Percentiles rank a stretch among this genome's conserved stretches.
phyloP scores from a whole-genome alignment of 1,140 invertebrate genomes.

The Antheraea pernyi region DNA sequence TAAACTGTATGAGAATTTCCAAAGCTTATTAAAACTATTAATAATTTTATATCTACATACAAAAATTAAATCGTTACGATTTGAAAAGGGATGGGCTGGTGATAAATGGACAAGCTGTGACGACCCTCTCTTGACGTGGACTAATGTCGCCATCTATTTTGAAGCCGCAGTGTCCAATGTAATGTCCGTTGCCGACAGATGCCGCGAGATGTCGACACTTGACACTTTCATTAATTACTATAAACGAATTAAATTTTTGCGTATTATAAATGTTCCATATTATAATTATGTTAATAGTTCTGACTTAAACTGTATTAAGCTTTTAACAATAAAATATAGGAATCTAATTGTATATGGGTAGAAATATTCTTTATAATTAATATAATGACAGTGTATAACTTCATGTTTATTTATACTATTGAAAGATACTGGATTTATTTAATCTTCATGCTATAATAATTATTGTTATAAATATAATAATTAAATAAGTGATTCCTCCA shows the following conservation, averaged over 20 bases:
- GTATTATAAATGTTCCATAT: neutral
- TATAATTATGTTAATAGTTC: neutral
- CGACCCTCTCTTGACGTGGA: slow-evolving; percentile 54
- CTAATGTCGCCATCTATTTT: slow-evolving; percentile 73
- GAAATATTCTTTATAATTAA: too few relatives aligned
- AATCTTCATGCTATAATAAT: too few relatives aligned
- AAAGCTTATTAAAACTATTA: neutral
- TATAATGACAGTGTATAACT: too few relatives aligned
- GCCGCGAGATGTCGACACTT: slow-evolving; percentile 36
- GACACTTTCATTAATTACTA: neutral
- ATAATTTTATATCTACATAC: slow-evolving; percentile 3
- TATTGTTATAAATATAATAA: too few relatives aligned
- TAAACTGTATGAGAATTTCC: too few relatives aligned
- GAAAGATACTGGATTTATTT: too few relatives aligned
- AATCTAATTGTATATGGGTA: too few relatives aligned
- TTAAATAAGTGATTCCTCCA: too few relatives aligned
- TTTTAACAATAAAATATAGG: too few relatives aligned
- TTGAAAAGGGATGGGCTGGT: slow-evolving; percentile 35
- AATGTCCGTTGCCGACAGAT: slow-evolving; percentile 32
- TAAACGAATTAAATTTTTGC: neutral
- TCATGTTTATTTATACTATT: too few relatives aligned
- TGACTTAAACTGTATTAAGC: too few relatives aligned
- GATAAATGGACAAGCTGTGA: slow-evolving; percentile 67
- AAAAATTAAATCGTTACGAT: slow-evolving; percentile 52
- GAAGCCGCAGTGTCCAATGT: slow-evolving; percentile 43